A percentile compares a stretch with the other conserved stretches of the same genome.
Evolutionary conservation across 2,888 invertebrate genomes (phyloP).

Genomic region (Hetaerina titia): DNA sequence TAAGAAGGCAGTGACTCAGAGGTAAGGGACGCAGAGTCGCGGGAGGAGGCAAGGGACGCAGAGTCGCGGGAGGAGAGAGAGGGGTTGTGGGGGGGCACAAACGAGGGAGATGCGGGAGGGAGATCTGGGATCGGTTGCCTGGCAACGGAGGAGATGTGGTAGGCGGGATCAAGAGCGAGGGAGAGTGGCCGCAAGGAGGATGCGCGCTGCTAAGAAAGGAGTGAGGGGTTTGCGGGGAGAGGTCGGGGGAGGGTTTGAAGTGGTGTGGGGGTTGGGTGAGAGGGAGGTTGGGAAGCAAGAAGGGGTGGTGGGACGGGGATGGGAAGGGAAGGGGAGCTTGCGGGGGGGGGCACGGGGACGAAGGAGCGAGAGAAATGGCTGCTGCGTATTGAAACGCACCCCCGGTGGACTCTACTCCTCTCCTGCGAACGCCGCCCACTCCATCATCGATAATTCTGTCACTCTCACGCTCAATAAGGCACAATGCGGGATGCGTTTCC

Average conservation of each 20-base stretch:
- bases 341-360: not conserved
- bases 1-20: not conserved
- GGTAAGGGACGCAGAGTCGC: not conserved
- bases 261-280: not conserved
- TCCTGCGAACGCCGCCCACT: not conserved
- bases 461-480: slow-evolving; percentile 15
- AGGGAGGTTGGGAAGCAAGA: not conserved
- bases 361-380: slow-evolving; percentile 54
- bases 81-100: not conserved
- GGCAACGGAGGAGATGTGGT: slow-evolving; percentile 65
- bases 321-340: not conserved
- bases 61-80: not conserved
- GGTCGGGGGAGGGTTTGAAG: not conserved
- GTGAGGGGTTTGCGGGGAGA: not conserved
- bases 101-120: slow-evolving; percentile 32
- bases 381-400: slow-evolving; percentile 57
- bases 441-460: slow-evolving; percentile 13
- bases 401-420: not conserved
- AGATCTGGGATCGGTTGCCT: slow-evolving; percentile 54
- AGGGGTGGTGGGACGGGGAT: not conserved
- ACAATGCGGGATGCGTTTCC: not conserved
- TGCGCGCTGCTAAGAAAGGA: slow-evolving; percentile 42
- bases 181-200: slow-evolving; percentile 59
- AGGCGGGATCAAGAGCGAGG: slow-evolving; percentile 63
- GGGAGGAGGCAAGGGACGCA: not conserved